Evolutionary conservation across 2,797 vertebrate genomes (phyloP), one percentile per base, ranked within the genome.

Genomic region (Manis crassicaudata): DNA sequence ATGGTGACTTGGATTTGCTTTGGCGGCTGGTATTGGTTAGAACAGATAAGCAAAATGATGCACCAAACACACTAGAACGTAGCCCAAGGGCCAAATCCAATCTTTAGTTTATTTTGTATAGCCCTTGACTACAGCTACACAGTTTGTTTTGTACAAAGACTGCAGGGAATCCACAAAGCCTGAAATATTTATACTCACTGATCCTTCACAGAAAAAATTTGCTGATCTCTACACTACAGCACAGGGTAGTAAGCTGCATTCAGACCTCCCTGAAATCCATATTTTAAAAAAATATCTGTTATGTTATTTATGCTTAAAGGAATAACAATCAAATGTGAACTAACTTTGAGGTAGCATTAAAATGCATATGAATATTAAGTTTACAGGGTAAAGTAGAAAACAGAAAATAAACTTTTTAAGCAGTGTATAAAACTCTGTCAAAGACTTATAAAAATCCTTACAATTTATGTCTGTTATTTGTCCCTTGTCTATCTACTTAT

Each of bases 361-460:
- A 93, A 83, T 56, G 20, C 11, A 79, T 13, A 62, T 62, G 81
- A 82, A 75, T 60, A 50, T 29, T 89, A 81, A 27, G 1, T 37
- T 52, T 80, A 89, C 60, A 73, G 40, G 35, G 43, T 46, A 12
- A 76, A 86, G 67, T 13, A 86, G n/a, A 40, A 73, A 81, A 62
- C 4, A 73, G 11, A 58, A 92, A 84, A 65, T 50, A 54, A 76
- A 35, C 18, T 37, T 84, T 82, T 63, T 13, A 77, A 88, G 62
- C 40, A 73, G 54, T 54, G 40, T 29, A 50, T 50, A 25, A 52
- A 89, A 80, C 27, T 83, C 21, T 27, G 23, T 81, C 85, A 60
- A 63, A 65, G 58, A 82, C 52, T 65, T 81, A 17, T 27, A 32
- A 92, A 88, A 88, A 73, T 63, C 54, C 60, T 91, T 68, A 95